These are phyloP conservation scores for Erythrocercus mccallii DNA, from an alignment of 2,113 vertebrate genomes.

Conservation along the genomic window DNA sequence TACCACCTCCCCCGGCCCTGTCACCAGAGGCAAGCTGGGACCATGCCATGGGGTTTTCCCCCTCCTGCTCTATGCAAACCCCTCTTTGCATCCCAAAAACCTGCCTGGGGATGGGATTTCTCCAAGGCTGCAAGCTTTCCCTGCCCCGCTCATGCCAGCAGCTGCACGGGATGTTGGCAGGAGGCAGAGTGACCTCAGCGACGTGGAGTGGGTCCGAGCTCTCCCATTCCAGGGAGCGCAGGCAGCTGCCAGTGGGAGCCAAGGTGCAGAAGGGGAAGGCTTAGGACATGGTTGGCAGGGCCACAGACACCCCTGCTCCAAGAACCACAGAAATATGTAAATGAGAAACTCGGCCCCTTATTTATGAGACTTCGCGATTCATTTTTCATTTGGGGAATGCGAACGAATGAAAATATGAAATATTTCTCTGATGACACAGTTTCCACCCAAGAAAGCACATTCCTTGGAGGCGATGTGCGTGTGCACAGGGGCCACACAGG, in stretches of 20 bases:
- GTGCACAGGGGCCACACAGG: background rate
- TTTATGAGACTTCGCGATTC: conserved; percentile 36
- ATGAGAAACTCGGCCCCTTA: conserved; percentile 42
- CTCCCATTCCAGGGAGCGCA: background rate
- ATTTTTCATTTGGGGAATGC: conserved; percentile 45
- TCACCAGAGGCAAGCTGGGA: background rate
- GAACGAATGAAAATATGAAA: conserved; percentile 54
- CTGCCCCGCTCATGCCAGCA: fast-evolving
- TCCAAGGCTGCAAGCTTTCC: background rate
- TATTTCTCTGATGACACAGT: conserved; percentile 59
- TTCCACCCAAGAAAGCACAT: conserved; percentile 45
- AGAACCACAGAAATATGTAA: conserved; percentile 69
- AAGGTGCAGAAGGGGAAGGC: background rate
- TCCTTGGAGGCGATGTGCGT: conserved; percentile 46
- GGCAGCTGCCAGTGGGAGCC: background rate
- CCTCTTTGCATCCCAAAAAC: background rate
- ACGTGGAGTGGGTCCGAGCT: background rate
- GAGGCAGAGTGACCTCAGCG: background rate
- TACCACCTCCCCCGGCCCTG: too few relatives aligned
- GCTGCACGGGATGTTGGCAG: background rate
- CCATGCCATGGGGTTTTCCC: fast-evolving
- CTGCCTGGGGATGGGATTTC: background rate
- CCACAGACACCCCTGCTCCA: background rate
- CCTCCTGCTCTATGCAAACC: background rate
- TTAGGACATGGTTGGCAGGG: conserved; percentile 60